Base-by-base conservation (phyloP, 2,888 invertebrate species). In the Asteroscopus sphinx region DNA sequence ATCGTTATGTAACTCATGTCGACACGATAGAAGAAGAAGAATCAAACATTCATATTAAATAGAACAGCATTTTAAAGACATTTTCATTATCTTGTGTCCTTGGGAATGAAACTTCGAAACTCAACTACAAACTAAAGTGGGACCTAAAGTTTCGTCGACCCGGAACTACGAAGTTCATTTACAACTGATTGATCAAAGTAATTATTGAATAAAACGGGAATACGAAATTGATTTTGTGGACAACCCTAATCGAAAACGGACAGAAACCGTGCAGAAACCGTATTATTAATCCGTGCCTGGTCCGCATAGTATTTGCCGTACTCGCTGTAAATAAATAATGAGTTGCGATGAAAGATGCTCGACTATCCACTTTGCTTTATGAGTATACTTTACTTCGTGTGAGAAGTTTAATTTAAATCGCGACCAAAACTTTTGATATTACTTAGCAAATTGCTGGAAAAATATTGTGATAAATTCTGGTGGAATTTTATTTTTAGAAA, bases 271-370 rank as follows among this genome's bases (percentile, higher is more conserved):
- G 16, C n/a, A 16, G 16, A 8, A 17, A 16, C 0, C 28, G 28
- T 28, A 28, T 28, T 9, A 28, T 11, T 6, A 8, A 21, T 25
- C 26, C 17, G 30, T n/a, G n/a, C n/a, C n/a, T n/a, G n/a, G n/a
- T n/a, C n/a, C n/a, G n/a, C n/a, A n/a, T 3, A 41, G 26, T 66
- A 55, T 71, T 71, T 48, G 44, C 40, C 36, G 36, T 32, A 33
- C 9, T 9, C 46, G 21, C 30, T 26, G 12, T 17, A 30, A 45
- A 54, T 39, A 59, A 64, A 54, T 44, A 65, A 54, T 52, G 36
- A 55, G 33, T 47, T 51, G 21, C 28, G 36, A 44, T 70, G 54
- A 59, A 54, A 58, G 46, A 52, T 54, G 9, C 30, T 45, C 12
- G 25, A 7, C 11, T 16, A 47, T 40, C 17, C 25, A 44, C 47